Conservation (phyloP, 2,797 vertebrate species). For the Lepilemur ruficaudatus region DNA sequence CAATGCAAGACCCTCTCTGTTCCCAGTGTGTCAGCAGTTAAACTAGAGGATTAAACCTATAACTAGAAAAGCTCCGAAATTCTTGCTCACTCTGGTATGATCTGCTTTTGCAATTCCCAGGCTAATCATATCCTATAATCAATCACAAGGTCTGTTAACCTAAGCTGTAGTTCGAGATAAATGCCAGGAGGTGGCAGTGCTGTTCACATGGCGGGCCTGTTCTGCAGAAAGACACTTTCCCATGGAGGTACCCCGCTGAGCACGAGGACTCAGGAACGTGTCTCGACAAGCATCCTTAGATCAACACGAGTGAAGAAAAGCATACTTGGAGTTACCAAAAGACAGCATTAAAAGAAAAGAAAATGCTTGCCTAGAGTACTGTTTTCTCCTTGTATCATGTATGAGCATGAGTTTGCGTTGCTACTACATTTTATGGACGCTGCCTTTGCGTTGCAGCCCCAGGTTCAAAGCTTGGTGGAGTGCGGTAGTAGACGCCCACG, state of each 20-base stretch:
- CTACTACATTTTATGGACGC: background rate
- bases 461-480: background rate
- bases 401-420: background rate
- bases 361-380: background rate
- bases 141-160: background rate
- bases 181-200: background rate
- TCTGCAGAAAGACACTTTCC: background rate
- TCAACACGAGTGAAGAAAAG: background rate
- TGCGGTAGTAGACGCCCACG: accelerated
- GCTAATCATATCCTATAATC: too few species aligned
- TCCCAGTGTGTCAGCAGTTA: background rate
- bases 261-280: accelerated
- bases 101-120: background rate
- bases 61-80: background rate
- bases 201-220: background rate
- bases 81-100: background rate
- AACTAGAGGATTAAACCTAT: background rate
- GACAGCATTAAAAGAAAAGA: background rate
- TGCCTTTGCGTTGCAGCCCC: background rate
- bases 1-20: background rate
- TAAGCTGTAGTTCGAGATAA: slow-evolving; percentile 44
- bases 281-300: background rate
- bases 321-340: background rate
- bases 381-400: background rate
- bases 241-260: accelerated